A percentile compares a stretch with the other conserved stretches of the same genome.
These are phyloP conservation scores for Pachydiplax longipennis DNA, from an alignment of 2,888 invertebrate species.

Conservation along the genomic window DNA sequence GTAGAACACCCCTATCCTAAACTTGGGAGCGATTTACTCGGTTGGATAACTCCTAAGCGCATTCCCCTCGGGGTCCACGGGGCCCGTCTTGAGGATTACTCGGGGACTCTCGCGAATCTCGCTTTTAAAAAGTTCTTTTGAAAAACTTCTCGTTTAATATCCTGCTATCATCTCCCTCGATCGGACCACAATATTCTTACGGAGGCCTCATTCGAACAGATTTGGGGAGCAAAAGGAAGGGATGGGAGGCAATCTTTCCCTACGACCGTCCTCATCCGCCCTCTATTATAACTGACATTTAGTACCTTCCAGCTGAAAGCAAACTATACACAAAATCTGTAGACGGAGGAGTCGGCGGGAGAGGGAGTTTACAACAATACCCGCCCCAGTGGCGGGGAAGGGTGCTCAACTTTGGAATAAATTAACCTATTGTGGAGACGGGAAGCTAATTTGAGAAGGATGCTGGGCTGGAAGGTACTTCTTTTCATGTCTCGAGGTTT, in stretches of 20 bases:
- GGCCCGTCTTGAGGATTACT: slow-evolving; percentile 27
- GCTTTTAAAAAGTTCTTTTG: slow-evolving; percentile 32
- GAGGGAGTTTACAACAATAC: slow-evolving; percentile 41
- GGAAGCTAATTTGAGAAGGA: slow-evolving; percentile 52
- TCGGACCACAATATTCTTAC: slow-evolving; percentile 43
- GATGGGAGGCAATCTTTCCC: background rate
- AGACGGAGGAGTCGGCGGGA: background rate
- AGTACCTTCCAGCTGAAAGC: slow-evolving; percentile 46
- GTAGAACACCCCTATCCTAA: background rate
- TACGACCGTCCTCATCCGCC: slow-evolving; percentile 17
- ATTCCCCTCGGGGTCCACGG: background rate
- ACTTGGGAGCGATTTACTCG: background rate
- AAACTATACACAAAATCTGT: slow-evolving; percentile 46
- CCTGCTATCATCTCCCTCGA: slow-evolving; percentile 43
- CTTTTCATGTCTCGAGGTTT: slow-evolving; percentile 46
- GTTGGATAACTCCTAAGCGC: background rate
- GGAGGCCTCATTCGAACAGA: slow-evolving; percentile 39
- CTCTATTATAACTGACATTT: slow-evolving; percentile 44
- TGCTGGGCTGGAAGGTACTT: slow-evolving; percentile 32
- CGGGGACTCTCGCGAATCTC: slow-evolving; percentile 10
- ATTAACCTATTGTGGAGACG: slow-evolving; percentile 51
- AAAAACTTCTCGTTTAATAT: slow-evolving; percentile 43
- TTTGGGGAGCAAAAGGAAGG: background rate
- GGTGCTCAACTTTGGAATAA: slow-evolving; percentile 50
- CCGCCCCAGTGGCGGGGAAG: background rate